phyloP scores from a whole-genome alignment of 2,888 invertebrate genomes.

The Microctonus hyperodae region DNA sequence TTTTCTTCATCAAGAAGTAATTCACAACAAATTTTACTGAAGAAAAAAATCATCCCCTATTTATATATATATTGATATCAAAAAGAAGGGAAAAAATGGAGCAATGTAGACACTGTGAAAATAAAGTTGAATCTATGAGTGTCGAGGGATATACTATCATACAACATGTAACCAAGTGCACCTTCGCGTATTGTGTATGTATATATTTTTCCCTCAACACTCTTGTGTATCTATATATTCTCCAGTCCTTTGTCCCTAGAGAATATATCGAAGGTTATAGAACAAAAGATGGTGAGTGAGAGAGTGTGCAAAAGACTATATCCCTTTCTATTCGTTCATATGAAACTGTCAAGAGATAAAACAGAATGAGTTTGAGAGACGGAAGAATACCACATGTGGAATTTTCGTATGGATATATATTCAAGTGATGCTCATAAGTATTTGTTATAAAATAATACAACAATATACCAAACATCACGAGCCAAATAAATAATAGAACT shows the following conservation, averaged over 20 bases:
- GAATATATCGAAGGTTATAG: conserved; percentile 35
- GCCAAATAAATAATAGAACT: neutral
- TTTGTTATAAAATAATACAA: conserved; percentile 33
- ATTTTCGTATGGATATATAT: conserved; percentile 49
- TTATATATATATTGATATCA: neutral
- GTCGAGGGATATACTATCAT: conserved; percentile 59
- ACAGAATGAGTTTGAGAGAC: conserved; percentile 8
- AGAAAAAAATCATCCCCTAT: neutral
- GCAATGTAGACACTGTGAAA: conserved; percentile 39
- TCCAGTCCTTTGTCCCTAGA: conserved; percentile 20
- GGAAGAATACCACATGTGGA: conserved; percentile 33
- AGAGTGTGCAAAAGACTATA: conserved; percentile 51
- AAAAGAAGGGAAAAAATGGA: conserved; percentile 22
- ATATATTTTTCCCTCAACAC: neutral
- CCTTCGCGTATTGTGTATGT: conserved; percentile 51
- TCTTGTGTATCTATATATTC: neutral
- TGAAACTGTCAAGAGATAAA: conserved; percentile 19
- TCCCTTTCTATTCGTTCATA: conserved; percentile 24
- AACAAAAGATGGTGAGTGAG: conserved; percentile 48
- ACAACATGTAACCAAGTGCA: conserved; percentile 57
- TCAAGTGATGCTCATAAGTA: conserved; percentile 39
- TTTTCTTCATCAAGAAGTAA: neutral
- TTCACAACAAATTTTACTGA: neutral
- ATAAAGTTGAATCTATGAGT: conserved; percentile 60
- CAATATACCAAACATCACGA: conserved; percentile 21